A percentile compares a stretch with the other conserved stretches of the same genome.
Conservation (phyloP, 2,797 vertebrate genomes). For the Paratrypauchen microcephalus region DNA sequence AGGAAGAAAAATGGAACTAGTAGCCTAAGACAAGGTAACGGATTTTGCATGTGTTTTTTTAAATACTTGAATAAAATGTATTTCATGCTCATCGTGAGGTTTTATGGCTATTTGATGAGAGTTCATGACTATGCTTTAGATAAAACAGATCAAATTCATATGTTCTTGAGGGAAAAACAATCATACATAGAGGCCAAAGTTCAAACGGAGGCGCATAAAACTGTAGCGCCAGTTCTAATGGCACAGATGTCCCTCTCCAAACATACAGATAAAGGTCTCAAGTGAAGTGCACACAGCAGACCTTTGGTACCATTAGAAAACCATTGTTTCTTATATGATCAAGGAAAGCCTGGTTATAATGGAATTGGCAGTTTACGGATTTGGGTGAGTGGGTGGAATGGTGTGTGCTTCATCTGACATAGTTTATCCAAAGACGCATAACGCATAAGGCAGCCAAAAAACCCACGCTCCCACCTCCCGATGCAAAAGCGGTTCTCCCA, state of each 20-base stretch:
- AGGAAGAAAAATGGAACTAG: too few species aligned
- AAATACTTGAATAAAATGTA: background rate
- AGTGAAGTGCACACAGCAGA: constrained; percentile 47
- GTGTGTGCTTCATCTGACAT: constrained; percentile 63
- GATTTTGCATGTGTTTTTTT: background rate
- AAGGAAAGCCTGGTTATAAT: constrained; percentile 38
- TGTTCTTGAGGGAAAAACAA: background rate
- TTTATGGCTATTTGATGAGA: background rate
- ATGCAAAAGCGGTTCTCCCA: constrained; percentile 56
- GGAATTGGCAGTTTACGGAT: constrained; percentile 53
- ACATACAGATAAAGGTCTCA: constrained; percentile 34
- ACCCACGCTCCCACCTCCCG: constrained; percentile 76
- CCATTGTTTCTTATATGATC: constrained; percentile 6
- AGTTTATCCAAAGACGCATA: constrained; percentile 72
- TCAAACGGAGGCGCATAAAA: constrained; percentile 6
- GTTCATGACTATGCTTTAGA: background rate
- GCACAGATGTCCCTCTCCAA: constrained; percentile 29
- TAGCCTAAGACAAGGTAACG: too few species aligned
- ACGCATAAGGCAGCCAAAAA: constrained; percentile 64
- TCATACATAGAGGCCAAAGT: constrained; percentile 25
- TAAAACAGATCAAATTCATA: background rate
- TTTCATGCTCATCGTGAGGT: background rate
- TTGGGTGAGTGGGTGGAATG: constrained; percentile 63
- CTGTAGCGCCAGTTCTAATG: constrained; percentile 1
- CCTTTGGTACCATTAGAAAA: constrained; percentile 65